Base-by-base conservation (phyloP, 2,888 invertebrate genomes). In the Neuroscelio doddi region DNA sequence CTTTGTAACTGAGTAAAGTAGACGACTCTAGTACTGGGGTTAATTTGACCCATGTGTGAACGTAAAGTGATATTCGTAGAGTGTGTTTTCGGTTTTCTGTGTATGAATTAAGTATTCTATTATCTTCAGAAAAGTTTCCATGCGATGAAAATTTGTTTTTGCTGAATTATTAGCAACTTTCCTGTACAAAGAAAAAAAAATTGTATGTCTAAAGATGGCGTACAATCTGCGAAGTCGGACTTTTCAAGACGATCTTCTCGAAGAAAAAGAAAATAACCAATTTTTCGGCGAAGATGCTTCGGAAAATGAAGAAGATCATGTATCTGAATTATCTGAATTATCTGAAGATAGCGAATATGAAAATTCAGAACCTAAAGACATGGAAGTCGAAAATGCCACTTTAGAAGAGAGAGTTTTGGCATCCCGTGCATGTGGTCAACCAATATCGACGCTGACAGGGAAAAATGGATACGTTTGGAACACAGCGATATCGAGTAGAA, bases 401-500 rank as follows among this genome's bases (percentile, higher is more conserved):
- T 21, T 49, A 21, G 21, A 32, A 10, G 12, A 36, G 36, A 21
- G 38, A 21, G 36, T 21, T 49, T 49, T 36, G 36, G 14, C 34
- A 1, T 36, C 36, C 8, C 10, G 49, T n/a, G 38, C 29, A 16
- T 36, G 49, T n/a, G 34, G 32, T 16, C 46, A 30, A 30, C 46
- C 46, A 17, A 30, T 9, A 12, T 49, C 49, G 10, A 49, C 17
- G 10, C 36, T 49, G 49, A 49, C 16, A 36, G 46, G 46, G 12
- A 49, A 49, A 49, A 10, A 49, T 49, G 49, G 36, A 12, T 49
- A 36, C 49, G 21, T 21, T 21, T 49, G 49, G 21, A 49, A 36
- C 1, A 49, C 49, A 49, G 36, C 5, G 17, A 16, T 30, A 29
- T 30, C 46, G n/a, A n/a, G n/a, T n/a, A n/a, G n/a, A n/a, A n/a